Conservation (phyloP, 2,888 invertebrate species). For the Sphaerophoria taeniata region DNA sequence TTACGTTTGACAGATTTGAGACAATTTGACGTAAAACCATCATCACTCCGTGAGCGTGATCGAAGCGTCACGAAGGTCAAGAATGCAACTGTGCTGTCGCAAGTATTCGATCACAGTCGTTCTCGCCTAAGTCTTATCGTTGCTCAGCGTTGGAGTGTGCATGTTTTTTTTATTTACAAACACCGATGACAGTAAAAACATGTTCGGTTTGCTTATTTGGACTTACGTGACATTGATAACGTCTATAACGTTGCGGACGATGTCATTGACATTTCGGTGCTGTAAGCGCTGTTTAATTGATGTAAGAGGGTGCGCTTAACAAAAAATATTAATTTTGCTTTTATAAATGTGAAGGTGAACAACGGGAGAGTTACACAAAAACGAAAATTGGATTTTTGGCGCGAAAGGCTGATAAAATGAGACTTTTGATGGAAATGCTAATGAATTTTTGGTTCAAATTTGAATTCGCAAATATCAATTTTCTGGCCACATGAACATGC, state of each 20-base stretch:
- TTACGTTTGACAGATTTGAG: constrained; percentile 32
- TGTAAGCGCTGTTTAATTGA: constrained; percentile 62
- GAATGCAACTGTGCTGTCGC: constrained; percentile 45
- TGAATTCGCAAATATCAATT: too few relatives aligned
- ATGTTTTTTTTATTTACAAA: constrained; percentile 10
- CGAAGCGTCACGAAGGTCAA: constrained; percentile 61
- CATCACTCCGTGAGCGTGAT: constrained; percentile 24
- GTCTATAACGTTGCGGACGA: constrained; percentile 46
- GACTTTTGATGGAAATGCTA: too few relatives aligned
- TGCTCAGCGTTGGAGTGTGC: constrained; percentile 19
- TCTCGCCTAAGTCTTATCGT: neutral
- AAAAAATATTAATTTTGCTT: neutral
- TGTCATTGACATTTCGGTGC: constrained; percentile 71
- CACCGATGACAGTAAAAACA: constrained; percentile 49
- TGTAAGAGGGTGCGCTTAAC: constrained; percentile 49
- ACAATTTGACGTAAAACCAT: constrained; percentile 50
- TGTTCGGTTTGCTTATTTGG: constrained; percentile 62
- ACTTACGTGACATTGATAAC: constrained; percentile 70
- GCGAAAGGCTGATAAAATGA: too few relatives aligned
- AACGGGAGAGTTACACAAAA: neutral
- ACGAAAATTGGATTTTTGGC: too few relatives aligned
- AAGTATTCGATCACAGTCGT: neutral
- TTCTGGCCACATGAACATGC: too few relatives aligned
- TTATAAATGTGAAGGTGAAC: constrained; percentile 45
- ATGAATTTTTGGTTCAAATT: too few relatives aligned